Conservation (phyloP, 1,140 invertebrate species). For the Drosophila navojoa region DNA sequence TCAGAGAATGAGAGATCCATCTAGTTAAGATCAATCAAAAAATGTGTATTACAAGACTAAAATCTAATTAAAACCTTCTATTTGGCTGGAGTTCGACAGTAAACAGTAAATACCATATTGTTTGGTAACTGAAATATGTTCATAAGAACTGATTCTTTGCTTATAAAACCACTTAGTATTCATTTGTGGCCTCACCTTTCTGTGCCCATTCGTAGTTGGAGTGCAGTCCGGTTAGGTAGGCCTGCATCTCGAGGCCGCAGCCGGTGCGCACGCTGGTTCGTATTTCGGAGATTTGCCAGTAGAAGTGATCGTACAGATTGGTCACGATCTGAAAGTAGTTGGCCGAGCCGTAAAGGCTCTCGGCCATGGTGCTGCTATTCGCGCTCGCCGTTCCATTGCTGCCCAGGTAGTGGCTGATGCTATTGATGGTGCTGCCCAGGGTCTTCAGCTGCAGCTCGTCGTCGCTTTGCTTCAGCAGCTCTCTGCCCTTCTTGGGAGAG, state of each 20-base stretch:
- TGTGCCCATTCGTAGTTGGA: slow-evolving; percentile 79
- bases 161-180: too few relatives aligned
- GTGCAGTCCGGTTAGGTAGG: slow-evolving; percentile 75
- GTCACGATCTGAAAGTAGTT: slow-evolving; percentile 79
- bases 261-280: slow-evolving; percentile 66
- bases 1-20: too few relatives aligned
- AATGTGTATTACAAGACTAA: too few relatives aligned
- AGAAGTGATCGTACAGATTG: slow-evolving; percentile 83
- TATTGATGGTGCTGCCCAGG: slow-evolving; percentile 69
- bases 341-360: slow-evolving; percentile 64
- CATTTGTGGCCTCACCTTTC: slow-evolving; percentile 54
- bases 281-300: slow-evolving; percentile 78
- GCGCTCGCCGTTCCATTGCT: slow-evolving; percentile 31
- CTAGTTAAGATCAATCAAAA: too few relatives aligned
- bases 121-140: too few relatives aligned
- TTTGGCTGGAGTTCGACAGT: too few relatives aligned
- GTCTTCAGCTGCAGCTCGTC: slow-evolving; percentile 69
- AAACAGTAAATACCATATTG: too few relatives aligned
- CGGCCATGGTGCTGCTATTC: slow-evolving; percentile 54
- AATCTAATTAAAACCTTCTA: too few relatives aligned
- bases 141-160: too few relatives aligned
- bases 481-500: slow-evolving; percentile 59
- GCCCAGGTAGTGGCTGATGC: slow-evolving; percentile 64
- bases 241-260: slow-evolving; percentile 76
- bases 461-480: slow-evolving; percentile 66